Evolutionary conservation across 2,113 vertebrate genomes (phyloP), one percentile per base, ranked within the genome.

Genomic region (Kryptolebias marmoratus): DNA sequence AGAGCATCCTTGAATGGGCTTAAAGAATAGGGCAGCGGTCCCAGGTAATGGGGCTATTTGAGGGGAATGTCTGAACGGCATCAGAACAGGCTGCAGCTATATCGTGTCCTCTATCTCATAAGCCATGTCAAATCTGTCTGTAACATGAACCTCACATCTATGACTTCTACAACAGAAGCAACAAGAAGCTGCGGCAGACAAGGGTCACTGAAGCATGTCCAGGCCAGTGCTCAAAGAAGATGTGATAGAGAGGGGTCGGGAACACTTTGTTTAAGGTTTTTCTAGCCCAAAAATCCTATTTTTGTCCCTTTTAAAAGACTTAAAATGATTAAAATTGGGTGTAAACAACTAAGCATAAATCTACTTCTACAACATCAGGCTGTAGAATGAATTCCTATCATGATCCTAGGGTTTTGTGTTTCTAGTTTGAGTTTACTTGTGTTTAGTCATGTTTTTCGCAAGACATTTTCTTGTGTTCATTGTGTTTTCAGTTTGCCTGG

Each of bases 191-290:
- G 91, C 91, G 28, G 89, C 72, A 87, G 47, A 55, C 79, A 55
- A 44, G 76, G 44, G 73, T 53, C 93, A 91, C 89, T 92, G 92
- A 93, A 90, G 91, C 94, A 91, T 94, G 90, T 93, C 95, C 89
- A 64, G 70, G 36, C 64, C 66, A 58, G 53, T 54, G 44, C 58
- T 64, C 4, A 18, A 77, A 78, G 28, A 67, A 70, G 59, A 82
- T 31, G 36, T 14, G 36, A 73, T 45, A 60, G 13, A 2, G 10
- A 73, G 11, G 32, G 27, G 13, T 72, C 49, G 45, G 27, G 36
- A 27, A 47, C 11, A 42, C 1, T 47, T 69, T 49, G 30, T 61
- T 31, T 53, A n/a, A 53, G 1, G 22, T 53, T 22, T 12, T 11
- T 28, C 30, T 18, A 14, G 15, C 6, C 6, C 55, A 11, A 15